Evolutionary conservation across 2,113 vertebrate species (phyloP).

Genomic region (Andinoacara biseriatus): DNA sequence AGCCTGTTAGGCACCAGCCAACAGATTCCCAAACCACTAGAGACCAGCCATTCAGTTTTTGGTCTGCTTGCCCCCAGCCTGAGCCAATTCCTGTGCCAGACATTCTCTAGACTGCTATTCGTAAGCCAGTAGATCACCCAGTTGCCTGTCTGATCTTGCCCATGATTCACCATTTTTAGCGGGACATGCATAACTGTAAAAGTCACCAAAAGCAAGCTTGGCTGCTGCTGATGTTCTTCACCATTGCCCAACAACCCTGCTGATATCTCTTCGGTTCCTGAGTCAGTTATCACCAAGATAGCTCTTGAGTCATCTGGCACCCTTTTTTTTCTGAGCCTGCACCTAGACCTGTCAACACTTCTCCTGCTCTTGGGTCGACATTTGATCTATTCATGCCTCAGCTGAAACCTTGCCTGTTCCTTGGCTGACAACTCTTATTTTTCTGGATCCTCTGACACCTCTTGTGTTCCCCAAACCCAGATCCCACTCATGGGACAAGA

Average conservation of each 20-base stretch:
- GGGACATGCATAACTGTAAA: neutral
- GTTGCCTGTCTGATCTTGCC: neutral
- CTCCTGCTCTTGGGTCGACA: neutral
- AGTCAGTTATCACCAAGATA: neutral
- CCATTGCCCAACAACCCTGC: neutral
- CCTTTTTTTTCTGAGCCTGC: neutral
- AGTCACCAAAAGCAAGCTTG: no score
- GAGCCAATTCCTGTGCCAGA: no score
- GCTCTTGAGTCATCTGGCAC: conserved; percentile 5
- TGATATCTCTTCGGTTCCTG: neutral
- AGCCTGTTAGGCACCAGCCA: neutral
- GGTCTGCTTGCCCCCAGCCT: neutral
- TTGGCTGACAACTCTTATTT: neutral
- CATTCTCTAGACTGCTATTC: neutral
- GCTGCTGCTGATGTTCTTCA: neutral
- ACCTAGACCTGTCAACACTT: neutral
- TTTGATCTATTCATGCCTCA: neutral
- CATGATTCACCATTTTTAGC: neutral
- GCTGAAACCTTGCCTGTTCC: neutral
- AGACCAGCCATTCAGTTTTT: neutral
- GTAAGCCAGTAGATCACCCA: neutral
- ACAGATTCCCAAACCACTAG: neutral
- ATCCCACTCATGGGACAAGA: neutral
- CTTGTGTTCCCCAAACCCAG: neutral
- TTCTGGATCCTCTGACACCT: neutral